Conservation (phyloP, 2,888 invertebrate species). For the Xylota sylvarum region DNA sequence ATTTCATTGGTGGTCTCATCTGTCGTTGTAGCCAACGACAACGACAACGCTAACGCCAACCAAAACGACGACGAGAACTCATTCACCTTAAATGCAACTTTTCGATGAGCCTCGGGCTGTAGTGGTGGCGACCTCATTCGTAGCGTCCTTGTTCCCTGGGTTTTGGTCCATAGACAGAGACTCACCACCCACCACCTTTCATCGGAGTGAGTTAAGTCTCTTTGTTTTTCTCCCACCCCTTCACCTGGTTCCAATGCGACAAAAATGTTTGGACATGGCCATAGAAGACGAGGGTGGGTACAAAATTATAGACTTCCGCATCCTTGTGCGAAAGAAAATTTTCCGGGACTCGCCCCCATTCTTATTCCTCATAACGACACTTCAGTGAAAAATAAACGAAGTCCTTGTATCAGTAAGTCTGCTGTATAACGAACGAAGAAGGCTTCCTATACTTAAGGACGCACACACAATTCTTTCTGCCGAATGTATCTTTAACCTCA, state of each 20-base stretch:
- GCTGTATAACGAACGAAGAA: slow-evolving; percentile 18
- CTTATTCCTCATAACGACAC: slow-evolving; percentile 11
- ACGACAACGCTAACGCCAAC: slow-evolving; percentile 3
- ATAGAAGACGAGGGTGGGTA: neutral
- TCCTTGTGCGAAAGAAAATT: slow-evolving; percentile 3
- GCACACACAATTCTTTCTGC: neutral
- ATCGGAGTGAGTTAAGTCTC: neutral
- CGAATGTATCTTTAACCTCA: slow-evolving; percentile 17
- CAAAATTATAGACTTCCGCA: slow-evolving; percentile 21
- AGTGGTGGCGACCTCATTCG: neutral
- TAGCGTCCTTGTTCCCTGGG: slow-evolving; percentile 1
- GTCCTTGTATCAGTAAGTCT: slow-evolving; percentile 24
- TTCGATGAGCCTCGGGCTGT: slow-evolving; percentile 6
- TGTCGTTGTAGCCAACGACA: slow-evolving; percentile 3
- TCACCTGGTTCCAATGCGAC: slow-evolving; percentile 14
- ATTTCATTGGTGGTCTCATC: slow-evolving; percentile 19
- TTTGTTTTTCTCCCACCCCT: neutral
- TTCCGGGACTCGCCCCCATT: slow-evolving; percentile 6
- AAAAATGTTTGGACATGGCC: slow-evolving; percentile 1
- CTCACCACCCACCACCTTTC: neutral
- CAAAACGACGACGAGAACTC: neutral
- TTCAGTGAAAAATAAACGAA: slow-evolving; percentile 13
- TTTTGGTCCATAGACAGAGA: neutral
- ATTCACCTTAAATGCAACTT: slow-evolving; percentile 35
- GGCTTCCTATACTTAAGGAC: neutral